phyloP scores from a whole-genome alignment of 2,797 vertebrate species.

The Falco columbarius region DNA sequence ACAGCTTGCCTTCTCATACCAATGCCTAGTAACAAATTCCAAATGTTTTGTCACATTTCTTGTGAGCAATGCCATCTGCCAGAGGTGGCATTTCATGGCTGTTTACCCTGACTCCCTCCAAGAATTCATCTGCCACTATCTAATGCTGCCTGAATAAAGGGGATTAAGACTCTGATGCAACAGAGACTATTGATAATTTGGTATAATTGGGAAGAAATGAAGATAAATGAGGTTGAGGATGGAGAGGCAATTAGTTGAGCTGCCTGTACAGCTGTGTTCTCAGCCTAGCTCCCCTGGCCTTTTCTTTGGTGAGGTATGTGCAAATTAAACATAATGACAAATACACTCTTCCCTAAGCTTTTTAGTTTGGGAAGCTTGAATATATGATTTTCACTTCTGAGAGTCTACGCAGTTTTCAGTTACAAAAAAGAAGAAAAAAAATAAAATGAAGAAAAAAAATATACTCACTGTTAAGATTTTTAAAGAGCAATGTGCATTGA shows the following conservation, averaged over 20 bases:
- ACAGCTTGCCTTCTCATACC: constrained; percentile 85
- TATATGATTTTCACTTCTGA: constrained; percentile 53
- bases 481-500: background rate
- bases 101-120: constrained; percentile 89
- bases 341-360: constrained; percentile 76
- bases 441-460: background rate
- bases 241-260: constrained; percentile 89
- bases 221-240: constrained; percentile 92
- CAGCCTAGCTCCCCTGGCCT: constrained; percentile 81
- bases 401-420: background rate
- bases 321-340: constrained; percentile 87
- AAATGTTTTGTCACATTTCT: constrained; percentile 89
- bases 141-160: constrained; percentile 87
- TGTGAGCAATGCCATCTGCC: constrained; percentile 88
- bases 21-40: constrained; percentile 83
- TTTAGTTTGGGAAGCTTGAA: constrained; percentile 63
- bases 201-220: constrained; percentile 94
- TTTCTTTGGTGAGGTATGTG: constrained; percentile 82
- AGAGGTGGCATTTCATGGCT: constrained; percentile 90
- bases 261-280: constrained; percentile 89
- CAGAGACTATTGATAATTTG: constrained; percentile 94
- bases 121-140: constrained; percentile 90
- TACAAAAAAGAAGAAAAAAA: background rate
- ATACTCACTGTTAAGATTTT: background rate
- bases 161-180: constrained; percentile 91